Evolutionary conservation across 1,140 invertebrate species (phyloP).

Genomic region (Diorhabda elongata): DNA sequence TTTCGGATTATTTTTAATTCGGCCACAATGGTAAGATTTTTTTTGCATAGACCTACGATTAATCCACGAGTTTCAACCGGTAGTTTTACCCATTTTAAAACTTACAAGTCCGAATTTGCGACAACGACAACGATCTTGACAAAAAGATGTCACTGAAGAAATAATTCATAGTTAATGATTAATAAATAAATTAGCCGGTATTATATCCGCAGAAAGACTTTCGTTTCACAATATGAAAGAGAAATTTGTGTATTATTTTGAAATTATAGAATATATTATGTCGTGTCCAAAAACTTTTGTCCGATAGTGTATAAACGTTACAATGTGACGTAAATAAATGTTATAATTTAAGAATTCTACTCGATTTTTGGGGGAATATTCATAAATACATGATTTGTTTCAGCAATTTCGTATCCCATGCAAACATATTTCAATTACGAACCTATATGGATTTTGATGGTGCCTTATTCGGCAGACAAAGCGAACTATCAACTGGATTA

Average conservation of each 20-base stretch:
- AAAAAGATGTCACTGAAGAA: too few relatives aligned
- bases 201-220: background rate
- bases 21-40: too few relatives aligned
- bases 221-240: background rate
- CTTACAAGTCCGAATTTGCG: too few relatives aligned
- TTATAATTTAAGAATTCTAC: background rate
- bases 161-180: too few relatives aligned
- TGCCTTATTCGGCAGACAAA: constrained; percentile 21
- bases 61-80: too few relatives aligned
- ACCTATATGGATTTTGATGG: constrained; percentile 21
- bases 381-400: constrained; percentile 16
- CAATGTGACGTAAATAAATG: background rate
- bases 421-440: constrained; percentile 31
- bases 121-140: too few relatives aligned
- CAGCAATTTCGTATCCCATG: constrained; percentile 40
- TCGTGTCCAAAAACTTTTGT: background rate
- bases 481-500: constrained; percentile 20
- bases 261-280: background rate
- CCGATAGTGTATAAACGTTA: too few relatives aligned
- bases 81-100: too few relatives aligned
- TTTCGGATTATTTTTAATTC: too few relatives aligned
- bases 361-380: background rate
- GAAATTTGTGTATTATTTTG: background rate
- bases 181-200: too few relatives aligned
- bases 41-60: too few relatives aligned